Conservation (phyloP, 2,797 vertebrate species). For the Lerista edwardsae region DNA sequence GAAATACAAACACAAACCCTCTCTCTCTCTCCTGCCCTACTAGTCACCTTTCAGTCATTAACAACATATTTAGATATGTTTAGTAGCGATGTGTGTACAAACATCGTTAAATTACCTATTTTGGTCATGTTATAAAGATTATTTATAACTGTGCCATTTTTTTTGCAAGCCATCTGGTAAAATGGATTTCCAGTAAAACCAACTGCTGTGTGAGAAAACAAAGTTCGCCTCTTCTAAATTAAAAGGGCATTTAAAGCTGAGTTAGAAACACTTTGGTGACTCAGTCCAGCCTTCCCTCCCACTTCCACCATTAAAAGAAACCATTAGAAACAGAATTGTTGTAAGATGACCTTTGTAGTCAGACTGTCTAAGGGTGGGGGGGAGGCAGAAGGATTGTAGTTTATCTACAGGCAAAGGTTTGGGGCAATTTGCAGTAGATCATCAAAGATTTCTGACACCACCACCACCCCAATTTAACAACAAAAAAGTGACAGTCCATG, state of each 20-base stretch:
- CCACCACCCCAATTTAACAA: not conserved
- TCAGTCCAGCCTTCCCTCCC: not conserved
- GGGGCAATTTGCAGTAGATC: not conserved
- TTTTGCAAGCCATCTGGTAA: constrained; percentile 73
- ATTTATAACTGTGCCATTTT: constrained; percentile 73
- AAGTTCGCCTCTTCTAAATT: constrained; percentile 60
- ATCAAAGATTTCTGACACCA: not conserved
- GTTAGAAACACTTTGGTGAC: constrained; percentile 64
- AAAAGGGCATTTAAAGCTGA: constrained; percentile 55
- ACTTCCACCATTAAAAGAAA: constrained; percentile 12
- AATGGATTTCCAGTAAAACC: constrained; percentile 72
- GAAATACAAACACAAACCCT: constrained; percentile 28
- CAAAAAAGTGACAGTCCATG: not conserved
- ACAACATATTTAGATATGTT: constrained; percentile 71
- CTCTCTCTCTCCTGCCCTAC: constrained; percentile 45
- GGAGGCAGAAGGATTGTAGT: no score
- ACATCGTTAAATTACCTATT: constrained; percentile 68
- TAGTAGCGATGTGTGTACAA: constrained; percentile 66
- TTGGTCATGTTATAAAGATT: constrained; percentile 68
- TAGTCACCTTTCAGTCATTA: constrained; percentile 62
- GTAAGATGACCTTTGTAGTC: not conserved
- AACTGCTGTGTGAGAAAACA: constrained; percentile 55
- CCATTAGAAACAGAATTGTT: constrained; percentile 8
- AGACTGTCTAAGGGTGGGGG: not conserved
- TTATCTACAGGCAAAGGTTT: no score